Base-by-base conservation (phyloP, 2,113 vertebrate species). In the Takifugu bimaculatus region DNA sequence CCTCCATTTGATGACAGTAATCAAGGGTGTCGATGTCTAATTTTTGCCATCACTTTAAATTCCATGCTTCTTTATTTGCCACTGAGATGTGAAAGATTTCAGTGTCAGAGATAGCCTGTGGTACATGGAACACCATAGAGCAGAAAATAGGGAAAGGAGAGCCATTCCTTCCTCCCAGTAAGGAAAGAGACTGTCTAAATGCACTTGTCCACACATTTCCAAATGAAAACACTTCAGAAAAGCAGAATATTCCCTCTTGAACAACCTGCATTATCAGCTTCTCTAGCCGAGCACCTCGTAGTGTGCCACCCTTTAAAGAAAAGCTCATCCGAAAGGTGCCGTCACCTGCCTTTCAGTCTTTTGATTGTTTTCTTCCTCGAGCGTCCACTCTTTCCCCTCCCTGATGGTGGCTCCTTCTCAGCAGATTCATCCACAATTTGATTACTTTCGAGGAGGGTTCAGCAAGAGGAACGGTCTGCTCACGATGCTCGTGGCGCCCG, bases 371-470 rank as follows among this genome's bases (percentile, higher is more conserved):
- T 78, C 67, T 60, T 57, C 67, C 65, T 71, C 66, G 50, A 73
- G 61, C 74, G 50, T 68, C 61, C 59, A 27, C 76, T 68, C 29
- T 64, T 47, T 60, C 60, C 64, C 57, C 61, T 26, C 50, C 60
- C 26, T 61, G 56, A 83, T 61, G 69, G 60, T 50, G 64, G 62
- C 75, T 71, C 60, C 67, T 80, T 70, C 70, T 64, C 57, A 10
- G 61, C 50, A 61, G 80, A 87, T 84, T 83, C 77, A 78, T 75
- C 72, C 75, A 57, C 79, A 87, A 86, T 88, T 89, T 80, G 85
- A 84, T 87, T 84, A 87, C 77, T 77, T 83, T 80, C 43, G 39
- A 73, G 63, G 63, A 82, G 64, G 75, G 63, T 72, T 78, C 66
- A 20, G 71, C 2, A 57, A 68, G 71, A 79, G 74, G 72, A 82